Conservation (phyloP, 2,113 vertebrate species). For the Bothrops jararaca region DNA sequence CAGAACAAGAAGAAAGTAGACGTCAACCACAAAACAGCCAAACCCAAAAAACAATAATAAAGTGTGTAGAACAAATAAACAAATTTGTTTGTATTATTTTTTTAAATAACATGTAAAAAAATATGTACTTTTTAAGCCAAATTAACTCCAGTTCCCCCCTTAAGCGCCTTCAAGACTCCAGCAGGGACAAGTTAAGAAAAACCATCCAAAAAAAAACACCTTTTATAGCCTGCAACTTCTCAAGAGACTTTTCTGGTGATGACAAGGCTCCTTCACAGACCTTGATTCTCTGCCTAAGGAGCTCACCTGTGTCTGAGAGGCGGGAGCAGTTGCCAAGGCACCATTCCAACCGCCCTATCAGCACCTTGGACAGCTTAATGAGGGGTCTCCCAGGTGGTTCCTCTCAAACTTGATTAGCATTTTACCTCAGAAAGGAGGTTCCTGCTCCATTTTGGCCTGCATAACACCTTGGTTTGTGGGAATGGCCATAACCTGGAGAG, state of each 20-base stretch:
- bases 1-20: too few species aligned
- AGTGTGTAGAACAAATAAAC: too few species aligned
- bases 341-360: neutral
- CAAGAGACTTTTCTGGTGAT: neutral
- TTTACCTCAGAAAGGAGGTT: neutral
- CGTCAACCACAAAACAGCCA: too few species aligned
- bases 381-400: neutral
- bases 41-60: too few species aligned
- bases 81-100: too few species aligned
- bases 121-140: neutral
- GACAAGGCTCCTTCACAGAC: neutral
- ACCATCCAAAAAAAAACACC: neutral
- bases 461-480: neutral
- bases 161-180: neutral
- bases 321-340: neutral
- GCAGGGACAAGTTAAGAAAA: neutral
- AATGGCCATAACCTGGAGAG: neutral
- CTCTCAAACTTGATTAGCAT: neutral
- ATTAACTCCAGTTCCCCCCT: neutral
- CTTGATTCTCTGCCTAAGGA: neutral
- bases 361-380: neutral
- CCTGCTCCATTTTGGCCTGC: neutral
- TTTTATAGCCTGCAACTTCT: neutral
- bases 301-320: neutral
- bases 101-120: too few species aligned